Base-by-base conservation (phyloP, 2,888 invertebrate species). In the Platypus cylindrus region DNA sequence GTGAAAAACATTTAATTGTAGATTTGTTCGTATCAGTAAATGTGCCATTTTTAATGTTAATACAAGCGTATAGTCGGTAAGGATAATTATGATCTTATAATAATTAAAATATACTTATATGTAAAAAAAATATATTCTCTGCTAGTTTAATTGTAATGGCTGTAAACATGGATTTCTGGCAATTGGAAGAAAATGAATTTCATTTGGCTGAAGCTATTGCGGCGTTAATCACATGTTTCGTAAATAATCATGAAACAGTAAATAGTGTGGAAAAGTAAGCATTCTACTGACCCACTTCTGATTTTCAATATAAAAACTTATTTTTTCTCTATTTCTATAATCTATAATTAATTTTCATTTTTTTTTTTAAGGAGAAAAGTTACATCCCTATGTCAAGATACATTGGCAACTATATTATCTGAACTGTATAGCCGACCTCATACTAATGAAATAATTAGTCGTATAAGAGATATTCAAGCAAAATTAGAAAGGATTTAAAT, bases 51-150 rank as follows among this genome's bases (percentile, higher is more conserved):
- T 78, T 80, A 50, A 74, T 78, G 51, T 70, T 91, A 2, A 65
- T 90, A 46, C 78, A 85, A 50, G 77, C 85, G 43, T 91, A 91
- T 59, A 82, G 85, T 51, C 75, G 73, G 79, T 79, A 58, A 59
- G 67, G 66, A 26, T 23, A 29, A 11, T 37, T 20, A 20, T 22
- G 9, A 14, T 31, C 24, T 25, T n/a, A 17, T 8, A 17, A n/a
- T 16, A 18, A 30, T 7, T 17, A 16, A 17, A 13, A n/a, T 12
- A 29, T 34, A 31, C 24, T 40, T 9, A 14, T 4, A 7, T 12
- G 16, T 8, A 16, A n/a, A 13, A 16, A 17, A 8, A 17, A 12
- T 38, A 26, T 26, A 25, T 30, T 16, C 34, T 43, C 17, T 45
- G 58, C 59, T 44, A 79, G 81, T 55, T 63, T 81, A 68, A 78